Evolutionary conservation across 2,888 invertebrate species (phyloP), one percentile per base, ranked within the genome.

Genomic region (Clivina fossor): DNA sequence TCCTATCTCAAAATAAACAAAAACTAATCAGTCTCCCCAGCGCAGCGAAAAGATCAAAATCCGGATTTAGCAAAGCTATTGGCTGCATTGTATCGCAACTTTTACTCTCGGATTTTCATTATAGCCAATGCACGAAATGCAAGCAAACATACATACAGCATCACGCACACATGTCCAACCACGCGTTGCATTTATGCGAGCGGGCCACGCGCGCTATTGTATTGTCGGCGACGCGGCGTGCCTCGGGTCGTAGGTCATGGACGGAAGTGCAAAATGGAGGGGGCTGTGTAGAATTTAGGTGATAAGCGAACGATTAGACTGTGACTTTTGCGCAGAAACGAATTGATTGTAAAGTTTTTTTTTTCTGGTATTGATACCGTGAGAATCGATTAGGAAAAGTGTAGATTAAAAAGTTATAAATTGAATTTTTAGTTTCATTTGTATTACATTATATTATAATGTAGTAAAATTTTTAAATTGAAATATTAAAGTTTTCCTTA

Each of bases 61-160:
- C n/a, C n/a, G n/a, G n/a, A n/a, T n/a, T n/a, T n/a, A n/a, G n/a
- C n/a, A n/a, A n/a, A n/a, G n/a, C n/a, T n/a, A n/a, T n/a, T n/a
- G n/a, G n/a, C n/a, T n/a, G n/a, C n/a, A n/a, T n/a, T n/a, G n/a
- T n/a, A n/a, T n/a, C n/a, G n/a, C n/a, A n/a, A n/a, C n/a, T n/a
- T n/a, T n/a, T n/a, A n/a, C n/a, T n/a, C n/a, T 64, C 69, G 64
- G 68, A 68, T 69, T 71, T 69, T 69, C 67, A 69, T 69, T 64
- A 61, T 63, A 40, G n/a, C 40, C 18, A 64, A 65, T 66, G 66
- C 68, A 66, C 67, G 69, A 68, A 69, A 69, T 70, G 69, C 69
- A 64, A 2, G 9, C 16, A 16, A 15, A 7, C 22, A 8, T 22
- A 24, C 22, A 22, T 15, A 22, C 15, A 22, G 41, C 19, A 22